A percentile compares a stretch with the other conserved stretches of the same genome.
phyloP scores from a whole-genome alignment of 2,113 vertebrate genomes.

The Steatornis caripensis region DNA sequence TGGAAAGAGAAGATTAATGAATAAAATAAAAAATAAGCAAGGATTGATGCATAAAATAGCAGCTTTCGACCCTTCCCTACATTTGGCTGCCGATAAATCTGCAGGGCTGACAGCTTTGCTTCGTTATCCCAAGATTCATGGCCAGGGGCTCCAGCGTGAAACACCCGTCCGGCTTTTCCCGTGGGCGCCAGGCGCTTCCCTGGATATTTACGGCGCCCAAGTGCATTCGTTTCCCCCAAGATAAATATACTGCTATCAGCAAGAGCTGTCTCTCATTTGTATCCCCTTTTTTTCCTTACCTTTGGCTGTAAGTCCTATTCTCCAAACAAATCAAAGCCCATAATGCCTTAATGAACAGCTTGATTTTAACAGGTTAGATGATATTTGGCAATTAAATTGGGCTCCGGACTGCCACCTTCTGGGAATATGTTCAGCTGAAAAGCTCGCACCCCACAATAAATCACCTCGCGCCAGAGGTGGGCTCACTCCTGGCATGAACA shows the following conservation, averaged over 20 bases:
- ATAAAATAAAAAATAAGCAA: neutral
- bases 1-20: neutral
- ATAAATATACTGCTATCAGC: conserved; percentile 54
- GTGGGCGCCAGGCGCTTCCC: conserved; percentile 13
- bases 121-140: conserved; percentile 60
- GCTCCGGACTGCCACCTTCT: conserved; percentile 70
- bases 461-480: neutral
- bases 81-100: conserved; percentile 49
- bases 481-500: neutral
- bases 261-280: conserved; percentile 68
- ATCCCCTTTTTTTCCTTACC: conserved; percentile 9
- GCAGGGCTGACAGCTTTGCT: conserved; percentile 55
- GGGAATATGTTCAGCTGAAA: neutral
- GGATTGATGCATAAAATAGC: neutral
- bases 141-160: conserved; percentile 24
- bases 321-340: conserved; percentile 41
- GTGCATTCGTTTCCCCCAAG: conserved; percentile 62
- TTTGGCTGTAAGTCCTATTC: conserved; percentile 59
- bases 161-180: conserved; percentile 47
- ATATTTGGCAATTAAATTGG: conserved; percentile 34
- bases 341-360: neutral
- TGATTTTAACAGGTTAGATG: conserved; percentile 53
- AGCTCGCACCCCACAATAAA: neutral
- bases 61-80: neutral
- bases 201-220: conserved; percentile 59